phyloP scores from a whole-genome alignment of 2,797 vertebrate genomes.

The Ceryle rudis region DNA sequence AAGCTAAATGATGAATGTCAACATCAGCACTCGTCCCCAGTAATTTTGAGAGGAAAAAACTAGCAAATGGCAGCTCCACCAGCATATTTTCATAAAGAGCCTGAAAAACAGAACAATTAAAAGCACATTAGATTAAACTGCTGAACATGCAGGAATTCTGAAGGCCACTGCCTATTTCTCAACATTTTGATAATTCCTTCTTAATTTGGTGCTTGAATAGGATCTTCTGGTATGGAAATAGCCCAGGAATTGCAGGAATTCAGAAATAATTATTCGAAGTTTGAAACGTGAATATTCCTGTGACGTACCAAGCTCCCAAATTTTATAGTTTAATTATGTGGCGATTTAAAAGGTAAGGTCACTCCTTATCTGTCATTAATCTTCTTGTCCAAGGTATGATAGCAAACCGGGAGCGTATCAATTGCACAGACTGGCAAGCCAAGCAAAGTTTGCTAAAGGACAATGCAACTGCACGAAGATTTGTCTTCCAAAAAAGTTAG shows the following conservation, averaged over 20 bases:
- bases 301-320: not conserved
- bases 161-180: not conserved
- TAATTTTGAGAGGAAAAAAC: constrained; percentile 97
- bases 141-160: not conserved
- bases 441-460: not conserved
- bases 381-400: not conserved
- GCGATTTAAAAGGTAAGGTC: not conserved
- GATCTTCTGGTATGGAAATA: not conserved
- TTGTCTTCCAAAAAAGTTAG: not conserved
- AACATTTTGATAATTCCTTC: not conserved
- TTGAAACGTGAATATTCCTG: not conserved
- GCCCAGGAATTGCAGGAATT: not conserved
- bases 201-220: not conserved
- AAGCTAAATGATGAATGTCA: constrained; percentile 98
- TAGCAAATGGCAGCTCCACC: constrained; percentile 96
- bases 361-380: not conserved
- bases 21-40: constrained; percentile 96
- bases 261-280: not conserved
- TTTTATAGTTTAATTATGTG: not conserved
- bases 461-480: not conserved
- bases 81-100: constrained; percentile 99
- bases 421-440: not conserved
- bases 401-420: not conserved
- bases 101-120: constrained; percentile 72
- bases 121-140: not conserved